Conservation (phyloP, 2,797 vertebrate species). For the Sebastes iracundus region DNA sequence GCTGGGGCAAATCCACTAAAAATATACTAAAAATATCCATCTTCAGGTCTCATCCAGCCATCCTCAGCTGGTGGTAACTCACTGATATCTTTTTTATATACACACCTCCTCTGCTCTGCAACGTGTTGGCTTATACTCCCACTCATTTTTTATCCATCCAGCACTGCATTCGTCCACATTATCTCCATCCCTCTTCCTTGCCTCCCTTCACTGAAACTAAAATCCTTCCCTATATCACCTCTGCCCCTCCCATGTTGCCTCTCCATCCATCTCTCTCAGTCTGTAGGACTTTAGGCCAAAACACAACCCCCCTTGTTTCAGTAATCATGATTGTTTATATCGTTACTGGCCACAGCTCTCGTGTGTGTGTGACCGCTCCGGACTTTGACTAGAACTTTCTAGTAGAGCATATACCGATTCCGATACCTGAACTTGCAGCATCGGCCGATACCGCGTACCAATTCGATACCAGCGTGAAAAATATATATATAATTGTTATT, state of each 20-base stretch:
- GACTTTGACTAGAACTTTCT: background rate
- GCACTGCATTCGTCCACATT: conserved; percentile 2
- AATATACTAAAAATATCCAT: conserved; percentile 35
- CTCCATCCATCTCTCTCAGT: background rate
- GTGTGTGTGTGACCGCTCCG: background rate
- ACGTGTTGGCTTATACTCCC: background rate
- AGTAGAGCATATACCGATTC: background rate
- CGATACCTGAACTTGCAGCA: no score
- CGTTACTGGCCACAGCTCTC: background rate
- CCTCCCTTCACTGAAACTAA: background rate
- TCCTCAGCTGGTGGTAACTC: conserved; percentile 12
- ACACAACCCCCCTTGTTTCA: background rate
- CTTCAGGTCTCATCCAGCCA: conserved; percentile 3
- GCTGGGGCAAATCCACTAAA: conserved; percentile 27
- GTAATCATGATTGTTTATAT: background rate
- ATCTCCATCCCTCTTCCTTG: background rate
- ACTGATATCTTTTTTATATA: conserved; percentile 7
- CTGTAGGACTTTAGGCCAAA: background rate
- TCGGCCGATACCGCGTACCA: no score
- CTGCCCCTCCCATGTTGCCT: background rate
- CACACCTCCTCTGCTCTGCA: background rate
- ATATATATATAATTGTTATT: no score
- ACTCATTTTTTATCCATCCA: conserved; percentile 4
- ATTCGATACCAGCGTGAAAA: no score
- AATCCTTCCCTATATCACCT: background rate